Percentiles rank a stretch among this genome's conserved stretches.
Evolutionary conservation across 2,888 invertebrate species (phyloP).

Genomic region (Deroplatys truncata): DNA sequence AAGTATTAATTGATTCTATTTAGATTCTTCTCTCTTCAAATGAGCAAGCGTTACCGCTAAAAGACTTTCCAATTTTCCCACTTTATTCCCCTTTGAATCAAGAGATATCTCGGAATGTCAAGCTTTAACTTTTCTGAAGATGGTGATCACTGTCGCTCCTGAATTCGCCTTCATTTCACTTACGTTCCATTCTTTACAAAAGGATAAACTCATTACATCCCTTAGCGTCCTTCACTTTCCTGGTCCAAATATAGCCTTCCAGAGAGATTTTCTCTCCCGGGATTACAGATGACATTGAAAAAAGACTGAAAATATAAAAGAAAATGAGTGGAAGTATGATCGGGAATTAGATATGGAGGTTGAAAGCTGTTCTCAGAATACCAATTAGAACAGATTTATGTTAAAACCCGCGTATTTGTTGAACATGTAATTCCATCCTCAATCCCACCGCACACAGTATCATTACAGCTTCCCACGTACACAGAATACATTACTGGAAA

Average conservation of each 20-base stretch:
- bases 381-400: neutral
- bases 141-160: neutral
- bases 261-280: too few species aligned
- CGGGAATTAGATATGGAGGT: neutral
- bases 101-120: too few species aligned
- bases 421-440: neutral
- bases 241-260: neutral
- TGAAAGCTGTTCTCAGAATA: neutral
- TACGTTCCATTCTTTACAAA: neutral
- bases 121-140: too few species aligned
- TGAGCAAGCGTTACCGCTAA: too few species aligned
- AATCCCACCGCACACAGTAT: neutral
- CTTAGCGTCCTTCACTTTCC: too few species aligned
- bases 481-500: neutral
- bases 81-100: too few species aligned
- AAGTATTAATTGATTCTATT: too few species aligned
- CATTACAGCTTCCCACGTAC: neutral
- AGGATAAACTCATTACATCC: neutral
- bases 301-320: neutral
- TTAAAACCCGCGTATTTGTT: neutral
- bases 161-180: neutral
- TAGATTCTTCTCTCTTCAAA: too few species aligned
- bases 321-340: neutral
- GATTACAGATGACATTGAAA: neutral
- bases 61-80: too few species aligned